These are phyloP conservation scores for Pseudochromis fuscus DNA, from an alignment of 2,797 vertebrate genomes.

Conservation along the genomic window DNA sequence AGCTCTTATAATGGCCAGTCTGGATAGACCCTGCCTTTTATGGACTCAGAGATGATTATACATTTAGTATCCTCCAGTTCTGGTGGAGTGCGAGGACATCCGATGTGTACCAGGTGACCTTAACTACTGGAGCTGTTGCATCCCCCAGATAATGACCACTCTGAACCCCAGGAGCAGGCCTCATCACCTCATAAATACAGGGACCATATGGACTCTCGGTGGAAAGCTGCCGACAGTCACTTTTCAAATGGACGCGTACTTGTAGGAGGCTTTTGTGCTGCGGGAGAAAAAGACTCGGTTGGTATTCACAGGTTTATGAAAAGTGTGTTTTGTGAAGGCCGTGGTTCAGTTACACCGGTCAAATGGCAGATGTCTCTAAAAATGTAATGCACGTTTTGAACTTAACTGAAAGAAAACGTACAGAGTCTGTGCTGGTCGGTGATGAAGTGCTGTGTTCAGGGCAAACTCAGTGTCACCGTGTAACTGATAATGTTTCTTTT, in stretches of 20 bases:
- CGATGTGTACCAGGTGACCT: slow-evolving; percentile 76
- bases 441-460: not conserved
- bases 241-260: slow-evolving; percentile 72
- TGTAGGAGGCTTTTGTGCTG: slow-evolving; percentile 69
- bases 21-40: slow-evolving; percentile 66
- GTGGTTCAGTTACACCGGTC: slow-evolving; percentile 40
- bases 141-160: slow-evolving; percentile 83
- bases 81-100: slow-evolving; percentile 71
- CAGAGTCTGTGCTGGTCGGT: slow-evolving; percentile 6
- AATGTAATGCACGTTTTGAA: slow-evolving; percentile 35
- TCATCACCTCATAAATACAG: slow-evolving; percentile 79
- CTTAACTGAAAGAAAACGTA: slow-evolving; percentile 39
- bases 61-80: slow-evolving; percentile 77
- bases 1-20: slow-evolving; percentile 69
- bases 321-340: slow-evolving; percentile 59
- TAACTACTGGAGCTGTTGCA: slow-evolving; percentile 77
- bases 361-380: slow-evolving; percentile 58
- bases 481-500: slow-evolving; percentile 15
- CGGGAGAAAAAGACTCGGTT: slow-evolving; percentile 31
- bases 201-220: slow-evolving; percentile 62
- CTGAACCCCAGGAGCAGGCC: slow-evolving; percentile 74
- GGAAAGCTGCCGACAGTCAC: slow-evolving; percentile 71
- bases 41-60: slow-evolving; percentile 81
- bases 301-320: slow-evolving; percentile 54
- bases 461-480: slow-evolving; percentile 6